These are phyloP conservation scores for Paragorgia papillata DNA, from an alignment of 92 coral and sea anemone genomes.

Conservation along the genomic window DNA sequence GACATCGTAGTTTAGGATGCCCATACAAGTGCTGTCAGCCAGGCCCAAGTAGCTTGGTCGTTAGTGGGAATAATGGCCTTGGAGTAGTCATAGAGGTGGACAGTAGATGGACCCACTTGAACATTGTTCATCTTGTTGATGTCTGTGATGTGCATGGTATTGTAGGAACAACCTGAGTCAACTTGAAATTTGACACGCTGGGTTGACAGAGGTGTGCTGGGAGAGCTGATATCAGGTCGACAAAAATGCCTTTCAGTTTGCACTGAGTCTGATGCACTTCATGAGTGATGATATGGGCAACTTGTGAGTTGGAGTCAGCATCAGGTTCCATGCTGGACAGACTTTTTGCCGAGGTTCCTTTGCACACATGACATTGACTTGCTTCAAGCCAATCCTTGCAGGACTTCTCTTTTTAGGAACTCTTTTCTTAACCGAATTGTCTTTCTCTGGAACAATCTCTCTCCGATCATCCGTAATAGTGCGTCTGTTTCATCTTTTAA, in stretches of 20 bases:
- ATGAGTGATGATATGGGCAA: constrained; percentile 34
- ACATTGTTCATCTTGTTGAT: constrained; percentile 46
- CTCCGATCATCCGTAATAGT: too few relatives aligned
- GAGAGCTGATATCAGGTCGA: constrained; percentile 53
- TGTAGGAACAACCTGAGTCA: constrained; percentile 64
- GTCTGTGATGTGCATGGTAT: constrained; percentile 64
- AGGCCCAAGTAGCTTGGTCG: constrained; percentile 57
- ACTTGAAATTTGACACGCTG: constrained; percentile 54
- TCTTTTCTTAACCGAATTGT: too few relatives aligned
- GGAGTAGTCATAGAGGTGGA: constrained; percentile 58
- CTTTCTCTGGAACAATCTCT: too few relatives aligned
- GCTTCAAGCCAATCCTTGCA: too few relatives aligned
- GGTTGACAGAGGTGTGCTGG: constrained; percentile 39
- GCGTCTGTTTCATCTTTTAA: too few relatives aligned
- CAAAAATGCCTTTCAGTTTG: constrained; percentile 65
- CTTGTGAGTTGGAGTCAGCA: not conserved
- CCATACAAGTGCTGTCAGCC: too few relatives aligned
- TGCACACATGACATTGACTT: constrained; percentile 61
- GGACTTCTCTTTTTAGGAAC: too few relatives aligned
- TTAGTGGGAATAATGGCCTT: constrained; percentile 44
- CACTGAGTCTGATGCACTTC: too few relatives aligned
- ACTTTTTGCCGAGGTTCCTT: constrained; percentile 37
- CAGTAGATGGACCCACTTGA: constrained; percentile 52
- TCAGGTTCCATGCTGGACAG: constrained; percentile 33
- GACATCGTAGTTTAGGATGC: too few relatives aligned